Conservation (phyloP, 2,888 invertebrate species). For the Macroteleia sp. region DNA sequence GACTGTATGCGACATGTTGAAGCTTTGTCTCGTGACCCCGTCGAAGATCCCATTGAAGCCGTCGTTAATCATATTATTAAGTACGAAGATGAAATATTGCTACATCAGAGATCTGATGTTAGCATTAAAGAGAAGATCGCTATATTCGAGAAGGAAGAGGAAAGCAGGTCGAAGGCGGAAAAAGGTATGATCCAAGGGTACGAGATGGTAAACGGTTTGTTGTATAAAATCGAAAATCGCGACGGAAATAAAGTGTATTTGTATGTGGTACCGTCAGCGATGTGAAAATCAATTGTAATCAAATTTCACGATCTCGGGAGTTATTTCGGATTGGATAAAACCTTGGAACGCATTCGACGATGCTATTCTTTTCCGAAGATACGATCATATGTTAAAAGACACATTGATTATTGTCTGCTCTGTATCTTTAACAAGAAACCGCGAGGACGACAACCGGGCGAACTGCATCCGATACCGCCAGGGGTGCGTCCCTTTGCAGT, state of each 20-base stretch:
- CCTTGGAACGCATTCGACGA: conserved; percentile 20
- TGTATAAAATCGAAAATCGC: not conserved
- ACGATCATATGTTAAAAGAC: conserved; percentile 32
- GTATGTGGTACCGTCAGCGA: conserved; percentile 8
- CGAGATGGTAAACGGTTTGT: not conserved
- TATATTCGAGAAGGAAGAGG: conserved; percentile 2
- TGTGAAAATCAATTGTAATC: conserved; percentile 10
- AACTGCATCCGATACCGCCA: conserved; percentile 46
- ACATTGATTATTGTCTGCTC: conserved; percentile 53
- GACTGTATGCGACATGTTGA: conserved; percentile 34
- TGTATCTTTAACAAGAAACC: conserved; percentile 55
- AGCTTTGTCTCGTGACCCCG: conserved; percentile 11
- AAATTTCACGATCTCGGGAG: conserved; percentile 45
- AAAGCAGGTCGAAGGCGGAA: not conserved
- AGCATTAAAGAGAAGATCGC: not conserved
- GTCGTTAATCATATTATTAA: not conserved
- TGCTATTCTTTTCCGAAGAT: conserved; percentile 55
- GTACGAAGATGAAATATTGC: conserved; percentile 24
- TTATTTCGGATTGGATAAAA: conserved; percentile 61
- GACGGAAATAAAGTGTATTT: not conserved
- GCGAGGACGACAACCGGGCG: conserved; percentile 34
- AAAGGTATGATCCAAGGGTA: not conserved
- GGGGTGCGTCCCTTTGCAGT: conserved; percentile 57
- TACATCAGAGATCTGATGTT: conserved; percentile 30
- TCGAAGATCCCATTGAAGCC: not conserved